These are phyloP conservation scores for Sericinus montela DNA, from an alignment of 2,888 invertebrate species.

Conservation along the genomic window DNA sequence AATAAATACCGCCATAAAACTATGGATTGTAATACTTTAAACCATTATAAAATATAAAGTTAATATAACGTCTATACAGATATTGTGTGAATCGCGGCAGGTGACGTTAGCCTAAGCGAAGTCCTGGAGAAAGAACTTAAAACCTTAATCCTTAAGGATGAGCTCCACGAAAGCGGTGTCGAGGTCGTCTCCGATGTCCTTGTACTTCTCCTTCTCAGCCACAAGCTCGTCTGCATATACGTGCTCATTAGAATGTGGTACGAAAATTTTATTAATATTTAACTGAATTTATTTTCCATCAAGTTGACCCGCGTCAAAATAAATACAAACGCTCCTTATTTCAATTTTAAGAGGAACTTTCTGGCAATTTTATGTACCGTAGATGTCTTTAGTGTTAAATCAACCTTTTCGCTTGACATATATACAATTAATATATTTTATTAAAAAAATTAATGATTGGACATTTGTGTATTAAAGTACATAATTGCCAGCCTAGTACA, in stretches of 20 bases:
- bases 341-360: not conserved
- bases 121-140: constrained; percentile 21
- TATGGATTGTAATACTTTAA: constrained; percentile 70
- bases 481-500: not conserved
- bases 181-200: constrained; percentile 99
- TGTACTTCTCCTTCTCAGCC: constrained; percentile 99
- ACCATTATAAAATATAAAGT: constrained; percentile 71
- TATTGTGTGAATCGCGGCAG: constrained; percentile 51
- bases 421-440: not conserved
- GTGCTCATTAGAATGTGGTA: constrained; percentile 5
- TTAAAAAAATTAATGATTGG: too few relatives aligned
- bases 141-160: constrained; percentile 83
- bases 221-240: constrained; percentile 91
- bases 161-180: constrained; percentile 99
- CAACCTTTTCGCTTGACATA: not conserved
- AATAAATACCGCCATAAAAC: constrained; percentile 76
- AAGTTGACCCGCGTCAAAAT: not conserved
- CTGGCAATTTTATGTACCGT: constrained; percentile 1
- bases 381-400: not conserved
- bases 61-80: constrained; percentile 57
- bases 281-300: not conserved
- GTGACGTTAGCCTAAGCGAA: constrained; percentile 30
- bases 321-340: too few relatives aligned
- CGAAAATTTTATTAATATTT: not conserved
- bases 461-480: too few relatives aligned